Percentiles rank a stretch among this genome's conserved stretches.
phyloP scores from a whole-genome alignment of 2,888 invertebrate species.

The Heteropelma amictum region DNA sequence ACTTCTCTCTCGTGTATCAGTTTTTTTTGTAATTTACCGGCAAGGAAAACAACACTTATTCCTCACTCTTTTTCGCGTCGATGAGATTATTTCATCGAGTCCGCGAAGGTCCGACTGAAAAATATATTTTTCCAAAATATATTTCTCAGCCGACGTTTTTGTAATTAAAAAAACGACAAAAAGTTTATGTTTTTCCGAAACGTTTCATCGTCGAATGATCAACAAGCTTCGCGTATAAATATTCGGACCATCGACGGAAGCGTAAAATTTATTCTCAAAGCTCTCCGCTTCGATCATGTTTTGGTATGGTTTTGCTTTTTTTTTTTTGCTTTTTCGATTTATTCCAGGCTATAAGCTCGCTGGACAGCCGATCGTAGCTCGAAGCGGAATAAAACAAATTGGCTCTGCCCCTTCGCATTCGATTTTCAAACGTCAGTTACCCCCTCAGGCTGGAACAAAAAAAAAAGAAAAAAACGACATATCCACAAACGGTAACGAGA shows the following conservation, averaged over 20 bases:
- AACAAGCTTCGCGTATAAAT: not conserved
- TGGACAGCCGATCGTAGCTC: slow-evolving; percentile 25
- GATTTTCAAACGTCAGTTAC: slow-evolving; percentile 40
- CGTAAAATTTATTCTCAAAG: slow-evolving; percentile 24
- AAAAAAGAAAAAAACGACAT: not conserved
- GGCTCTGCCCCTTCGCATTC: slow-evolving; percentile 25
- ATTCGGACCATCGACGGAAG: slow-evolving; percentile 5
- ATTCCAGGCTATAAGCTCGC: slow-evolving; percentile 10
- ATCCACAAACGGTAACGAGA: slow-evolving; percentile 31
- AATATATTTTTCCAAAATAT: too few relatives aligned
- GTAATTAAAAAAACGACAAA: too few relatives aligned
- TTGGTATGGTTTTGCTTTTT: slow-evolving; percentile 4
- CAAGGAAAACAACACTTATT: slow-evolving; percentile 25
- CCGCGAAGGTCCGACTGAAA: not conserved
- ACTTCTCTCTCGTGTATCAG: not conserved
- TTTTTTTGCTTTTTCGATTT: slow-evolving; percentile 25
- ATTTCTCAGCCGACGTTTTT: too few relatives aligned
- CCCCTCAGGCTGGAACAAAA: not conserved
- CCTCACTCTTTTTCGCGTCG: not conserved
- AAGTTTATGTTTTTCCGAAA: too few relatives aligned
- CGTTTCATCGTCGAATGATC: too few relatives aligned
- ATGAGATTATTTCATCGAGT: not conserved
- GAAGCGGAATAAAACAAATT: slow-evolving; percentile 43
- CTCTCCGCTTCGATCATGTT: not conserved
- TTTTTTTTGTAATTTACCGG: too few relatives aligned